phyloP scores from a whole-genome alignment of 92 coral and sea anemone species.

The Zoanthus sociatus region DNA sequence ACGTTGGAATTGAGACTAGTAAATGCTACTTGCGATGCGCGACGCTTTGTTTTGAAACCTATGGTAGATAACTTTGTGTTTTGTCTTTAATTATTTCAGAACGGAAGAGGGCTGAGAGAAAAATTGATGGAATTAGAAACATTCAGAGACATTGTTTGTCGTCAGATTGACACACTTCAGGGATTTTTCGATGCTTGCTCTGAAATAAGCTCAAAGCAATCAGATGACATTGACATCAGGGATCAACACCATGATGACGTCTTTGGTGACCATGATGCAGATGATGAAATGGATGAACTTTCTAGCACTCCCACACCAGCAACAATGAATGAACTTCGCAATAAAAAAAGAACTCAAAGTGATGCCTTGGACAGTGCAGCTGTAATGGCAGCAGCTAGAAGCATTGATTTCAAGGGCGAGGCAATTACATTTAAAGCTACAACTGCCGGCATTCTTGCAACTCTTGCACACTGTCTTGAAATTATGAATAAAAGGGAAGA shows the following conservation, averaged over 20 bases:
- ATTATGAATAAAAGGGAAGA: conserved; percentile 95
- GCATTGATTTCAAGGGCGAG: conserved; percentile 96
- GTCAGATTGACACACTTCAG: conserved; percentile 97
- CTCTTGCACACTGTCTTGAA: conserved; percentile 95
- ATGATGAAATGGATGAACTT: conserved; percentile 99
- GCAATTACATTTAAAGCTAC: conserved; percentile 98
- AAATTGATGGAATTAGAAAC: conserved; percentile 97
- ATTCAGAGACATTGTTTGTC: conserved; percentile 93
- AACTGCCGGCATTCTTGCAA: conserved; percentile 93
- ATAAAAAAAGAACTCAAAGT: conserved; percentile 57
- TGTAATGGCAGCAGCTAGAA: conserved; percentile 77
- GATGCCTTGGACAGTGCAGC: conserved; percentile 57
- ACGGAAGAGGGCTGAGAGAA: conserved; percentile 94
- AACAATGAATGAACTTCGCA: conserved; percentile 73
- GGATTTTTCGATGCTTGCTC: conserved; percentile 97
- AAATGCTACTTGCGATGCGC: no score
- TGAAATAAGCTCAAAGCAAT: conserved; percentile 61
- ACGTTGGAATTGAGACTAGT: no score
- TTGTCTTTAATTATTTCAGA: conserved; percentile 60
- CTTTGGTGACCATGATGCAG: conserved; percentile 94
- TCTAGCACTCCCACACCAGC: conserved; percentile 97
- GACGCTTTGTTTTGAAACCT: no score
- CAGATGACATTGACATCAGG: conserved; percentile 63
- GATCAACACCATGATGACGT: conserved; percentile 79
- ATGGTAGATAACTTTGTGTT: background rate